phyloP scores from a whole-genome alignment of 1,140 invertebrate species.

The Heliconius nattereri region DNA sequence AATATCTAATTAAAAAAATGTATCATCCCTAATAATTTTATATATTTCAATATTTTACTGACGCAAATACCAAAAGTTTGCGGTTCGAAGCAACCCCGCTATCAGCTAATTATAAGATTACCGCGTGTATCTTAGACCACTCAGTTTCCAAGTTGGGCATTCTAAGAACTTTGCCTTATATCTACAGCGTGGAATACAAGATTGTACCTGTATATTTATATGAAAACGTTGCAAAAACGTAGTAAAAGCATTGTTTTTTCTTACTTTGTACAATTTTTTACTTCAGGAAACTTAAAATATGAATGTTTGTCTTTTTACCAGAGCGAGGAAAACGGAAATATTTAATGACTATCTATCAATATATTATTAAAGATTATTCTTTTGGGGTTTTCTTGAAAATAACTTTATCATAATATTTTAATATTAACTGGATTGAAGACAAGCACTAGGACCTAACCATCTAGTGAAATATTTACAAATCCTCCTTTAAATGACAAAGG shows the following conservation, averaged over 20 bases:
- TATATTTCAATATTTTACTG: constrained; percentile 7
- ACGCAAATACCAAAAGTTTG: not conserved
- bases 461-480: constrained; percentile 17
- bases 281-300: no score
- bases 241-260: no score
- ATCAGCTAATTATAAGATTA: constrained; percentile 11
- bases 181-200: not conserved
- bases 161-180: not conserved
- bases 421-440: not conserved
- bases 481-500: constrained; percentile 26
- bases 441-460: not conserved
- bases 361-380: no score
- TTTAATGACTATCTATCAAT: no score
- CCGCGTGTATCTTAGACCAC: not conserved
- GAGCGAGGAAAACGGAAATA: no score
- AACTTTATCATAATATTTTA: not conserved
- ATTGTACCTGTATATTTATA: not conserved
- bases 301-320: no score
- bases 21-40: not conserved
- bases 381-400: no score
- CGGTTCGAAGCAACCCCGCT: not conserved
- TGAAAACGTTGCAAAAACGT: not conserved
- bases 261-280: no score
- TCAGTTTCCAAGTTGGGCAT: constrained; percentile 1
- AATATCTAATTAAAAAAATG: not conserved